Base-by-base conservation (phyloP, 23 tunicate genomes). In the Clavelina lepadiformis region DNA sequence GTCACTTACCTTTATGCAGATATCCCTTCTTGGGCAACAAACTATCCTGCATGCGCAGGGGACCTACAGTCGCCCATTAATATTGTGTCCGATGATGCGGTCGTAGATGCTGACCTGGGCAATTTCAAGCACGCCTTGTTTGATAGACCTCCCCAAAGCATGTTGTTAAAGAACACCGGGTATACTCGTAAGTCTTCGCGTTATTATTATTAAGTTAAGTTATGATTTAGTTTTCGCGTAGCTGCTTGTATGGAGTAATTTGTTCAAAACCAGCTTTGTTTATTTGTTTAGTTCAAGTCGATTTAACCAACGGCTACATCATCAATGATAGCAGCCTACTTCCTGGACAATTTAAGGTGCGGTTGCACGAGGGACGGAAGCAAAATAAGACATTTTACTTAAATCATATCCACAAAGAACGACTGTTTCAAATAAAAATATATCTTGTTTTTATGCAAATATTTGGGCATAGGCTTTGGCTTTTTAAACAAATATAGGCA, bases 121-220 rank as follows among this genome's bases (percentile, higher is more conserved):
- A 7, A 24, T n/a, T 57, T 72, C 28, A 1, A 31, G 15, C 44
- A 41, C 19, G 4, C 21, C 29, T 5, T 72, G 6, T 72, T 72
- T 37, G 33, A 19, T 13, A 59, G 15, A 0, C 65, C 58, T 11
- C 56, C 52, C 20, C 19, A 34, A 0, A 3, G 7, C n/a, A 76
- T 76, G 82, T 35, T 28, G 18, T 2, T 76, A 3, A 13, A 41
- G 35, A 76, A 76, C 66, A 76, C 71, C n/a, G 82, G 82, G 35
- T 74, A 76, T 65, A 19, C 50, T 15, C 20, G 68, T 63, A 63
- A 63, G 50, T 34, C 3, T 20, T 19, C 5, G 11, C 49, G 15
- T 11, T 11, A 41, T 41, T 41, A 41, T 41, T 41, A 41, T 15
- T 11, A 41, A 15, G 49, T 11, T 11, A 41, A 41, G 11, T 41